These are phyloP conservation scores for Metopia argyrocephala DNA, from an alignment of 2,888 invertebrate species.

Conservation along the genomic window DNA sequence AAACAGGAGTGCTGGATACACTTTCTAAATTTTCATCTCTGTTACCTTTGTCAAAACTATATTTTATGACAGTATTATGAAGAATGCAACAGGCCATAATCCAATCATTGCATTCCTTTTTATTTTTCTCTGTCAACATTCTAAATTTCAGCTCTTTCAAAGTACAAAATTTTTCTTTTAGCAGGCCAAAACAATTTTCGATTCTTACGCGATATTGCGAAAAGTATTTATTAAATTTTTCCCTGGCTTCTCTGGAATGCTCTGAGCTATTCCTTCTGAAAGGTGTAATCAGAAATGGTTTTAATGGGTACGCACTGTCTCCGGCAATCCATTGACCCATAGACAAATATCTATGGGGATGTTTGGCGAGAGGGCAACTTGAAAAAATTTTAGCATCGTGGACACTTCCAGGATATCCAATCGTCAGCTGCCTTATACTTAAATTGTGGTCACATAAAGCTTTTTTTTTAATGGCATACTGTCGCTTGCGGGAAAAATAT, in stretches of 20 bases:
- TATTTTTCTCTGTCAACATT: not conserved
- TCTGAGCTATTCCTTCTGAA: constrained; percentile 21
- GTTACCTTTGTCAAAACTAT: no score
- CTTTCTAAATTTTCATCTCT: no score
- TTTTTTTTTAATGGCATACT: constrained; percentile 50
- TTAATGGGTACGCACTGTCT: constrained; percentile 39
- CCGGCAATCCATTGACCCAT: constrained; percentile 40
- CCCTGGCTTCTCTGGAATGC: constrained; percentile 17
- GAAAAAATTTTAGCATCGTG: constrained; percentile 53
- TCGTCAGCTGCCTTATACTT: constrained; percentile 37
- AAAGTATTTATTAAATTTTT: constrained; percentile 12
- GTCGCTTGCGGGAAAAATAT: constrained; percentile 51
- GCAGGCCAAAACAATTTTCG: no score
- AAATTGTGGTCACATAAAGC: constrained; percentile 44
- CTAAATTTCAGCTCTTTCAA: not conserved
- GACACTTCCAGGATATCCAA: constrained; percentile 46
- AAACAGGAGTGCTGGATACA: no score
- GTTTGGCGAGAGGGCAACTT: constrained; percentile 32
- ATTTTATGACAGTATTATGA: no score
- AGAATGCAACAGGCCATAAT: no score
- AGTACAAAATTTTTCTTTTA: not conserved
- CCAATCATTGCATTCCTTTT: no score
- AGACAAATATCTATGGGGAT: constrained; percentile 13
- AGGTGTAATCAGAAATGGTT: constrained; percentile 37
- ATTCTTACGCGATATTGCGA: not conserved